A percentile compares a stretch with the other conserved stretches of the same genome.
phyloP scores from a whole-genome alignment of 2,888 invertebrate genomes.

The Lamellibrachia columna region DNA sequence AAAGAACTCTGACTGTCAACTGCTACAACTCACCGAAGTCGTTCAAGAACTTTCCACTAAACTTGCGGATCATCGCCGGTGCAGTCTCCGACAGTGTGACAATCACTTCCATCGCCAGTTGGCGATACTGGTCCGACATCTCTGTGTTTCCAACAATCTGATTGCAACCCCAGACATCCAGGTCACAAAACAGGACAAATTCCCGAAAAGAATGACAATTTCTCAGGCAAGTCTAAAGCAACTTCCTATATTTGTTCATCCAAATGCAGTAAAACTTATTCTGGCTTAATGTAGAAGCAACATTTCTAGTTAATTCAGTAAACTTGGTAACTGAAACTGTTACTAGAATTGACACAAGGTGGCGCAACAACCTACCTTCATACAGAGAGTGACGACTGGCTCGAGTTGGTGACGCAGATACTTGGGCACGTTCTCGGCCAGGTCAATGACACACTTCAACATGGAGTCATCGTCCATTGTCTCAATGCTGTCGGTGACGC shows the following conservation, averaged over 20 bases:
- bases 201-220: background rate
- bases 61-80: slow-evolving; percentile 93
- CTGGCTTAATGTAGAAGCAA: too few relatives aligned
- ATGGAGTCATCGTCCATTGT: slow-evolving; percentile 71
- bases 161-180: slow-evolving; percentile 21
- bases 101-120: slow-evolving; percentile 89
- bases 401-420: slow-evolving; percentile 88
- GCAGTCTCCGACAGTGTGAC: slow-evolving; percentile 89
- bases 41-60: slow-evolving; percentile 77
- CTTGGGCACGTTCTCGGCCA: slow-evolving; percentile 93
- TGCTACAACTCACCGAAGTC: slow-evolving; percentile 62
- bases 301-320: too few relatives aligned
- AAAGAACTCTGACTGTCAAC: background rate
- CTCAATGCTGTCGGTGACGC: slow-evolving; percentile 83
- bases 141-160: slow-evolving; percentile 72
- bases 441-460: slow-evolving; percentile 90
- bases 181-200: too few relatives aligned
- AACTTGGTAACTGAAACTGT: too few relatives aligned
- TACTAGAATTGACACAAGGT: background rate
- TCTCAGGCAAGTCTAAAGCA: too few relatives aligned
- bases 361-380: slow-evolving; percentile 73
- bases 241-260: too few relatives aligned
- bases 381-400: slow-evolving; percentile 85
- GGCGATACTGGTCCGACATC: slow-evolving; percentile 75
- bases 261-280: too few relatives aligned